Conservation (phyloP, 2,888 invertebrate genomes). For the Melanchra persicariae region DNA sequence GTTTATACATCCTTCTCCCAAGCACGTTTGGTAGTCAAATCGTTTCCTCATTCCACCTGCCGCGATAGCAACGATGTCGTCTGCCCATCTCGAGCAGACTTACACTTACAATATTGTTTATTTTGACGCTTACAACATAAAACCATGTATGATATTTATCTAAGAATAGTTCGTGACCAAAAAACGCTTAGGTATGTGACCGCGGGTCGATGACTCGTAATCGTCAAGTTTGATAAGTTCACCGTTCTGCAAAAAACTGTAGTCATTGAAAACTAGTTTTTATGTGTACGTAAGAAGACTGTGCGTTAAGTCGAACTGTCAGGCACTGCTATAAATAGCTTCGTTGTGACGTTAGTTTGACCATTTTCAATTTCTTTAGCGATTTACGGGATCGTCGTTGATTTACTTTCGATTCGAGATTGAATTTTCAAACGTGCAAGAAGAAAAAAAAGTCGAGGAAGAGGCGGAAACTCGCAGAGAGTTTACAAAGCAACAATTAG, state of each 20-base stretch:
- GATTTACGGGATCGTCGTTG: not conserved
- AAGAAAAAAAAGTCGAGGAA: not conserved
- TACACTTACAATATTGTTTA: no score
- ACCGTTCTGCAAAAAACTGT: constrained; percentile 27
- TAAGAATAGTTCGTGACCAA: not conserved
- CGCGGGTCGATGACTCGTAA: constrained; percentile 45
- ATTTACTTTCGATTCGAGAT: constrained; percentile 4
- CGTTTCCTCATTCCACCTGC: no score
- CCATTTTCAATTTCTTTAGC: constrained; percentile 22
- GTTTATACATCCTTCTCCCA: no score
- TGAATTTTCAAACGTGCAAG: not conserved
- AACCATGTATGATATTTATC: not conserved
- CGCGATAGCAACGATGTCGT: no score
- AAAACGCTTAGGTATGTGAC: constrained; percentile 9
- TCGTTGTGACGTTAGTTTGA: not conserved
- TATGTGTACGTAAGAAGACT: not conserved
- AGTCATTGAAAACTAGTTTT: constrained; percentile 35
- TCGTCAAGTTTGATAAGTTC: constrained; percentile 38
- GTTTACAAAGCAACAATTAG: no score
- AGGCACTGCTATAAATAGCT: not conserved
- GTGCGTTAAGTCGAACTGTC: not conserved
- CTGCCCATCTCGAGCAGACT: no score
- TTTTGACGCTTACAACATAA: no score
- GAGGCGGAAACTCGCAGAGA: not conserved
- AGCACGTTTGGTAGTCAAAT: no score